Evolutionary conservation across 2,113 vertebrate genomes (phyloP).

Genomic region (Petroica traversi): DNA sequence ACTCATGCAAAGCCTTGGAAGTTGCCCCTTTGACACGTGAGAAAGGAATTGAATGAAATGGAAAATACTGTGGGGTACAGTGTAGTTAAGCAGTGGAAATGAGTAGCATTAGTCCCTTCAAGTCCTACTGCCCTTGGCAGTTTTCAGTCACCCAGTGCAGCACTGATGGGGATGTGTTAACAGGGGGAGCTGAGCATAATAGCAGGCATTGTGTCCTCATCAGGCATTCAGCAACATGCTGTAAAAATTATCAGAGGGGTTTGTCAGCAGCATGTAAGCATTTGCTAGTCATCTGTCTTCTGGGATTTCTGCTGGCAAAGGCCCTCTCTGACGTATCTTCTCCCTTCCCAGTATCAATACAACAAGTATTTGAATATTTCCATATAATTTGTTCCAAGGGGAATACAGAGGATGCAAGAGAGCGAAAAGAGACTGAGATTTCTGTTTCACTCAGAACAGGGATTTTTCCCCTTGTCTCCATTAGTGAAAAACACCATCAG

Average conservation of each 20-base stretch:
- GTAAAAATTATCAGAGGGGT: constrained; percentile 12
- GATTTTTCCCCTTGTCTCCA: accelerated
- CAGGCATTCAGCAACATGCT: not conserved
- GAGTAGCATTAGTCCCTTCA: not conserved
- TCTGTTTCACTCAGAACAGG: not conserved
- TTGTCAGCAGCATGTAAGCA: constrained; percentile 38
- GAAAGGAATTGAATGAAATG: not conserved
- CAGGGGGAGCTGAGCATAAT: not conserved
- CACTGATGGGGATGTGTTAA: not conserved
- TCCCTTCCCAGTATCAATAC: constrained; percentile 5
- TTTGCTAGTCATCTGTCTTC: constrained; percentile 29
- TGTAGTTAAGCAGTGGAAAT: not conserved
- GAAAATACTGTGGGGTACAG: not conserved
- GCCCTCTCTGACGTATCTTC: not conserved
- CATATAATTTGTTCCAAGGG: not conserved
- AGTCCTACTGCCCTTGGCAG: not conserved
- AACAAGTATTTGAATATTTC: constrained; percentile 16
- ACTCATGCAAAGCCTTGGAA: not conserved
- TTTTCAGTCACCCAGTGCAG: not conserved
- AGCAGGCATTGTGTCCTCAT: constrained; percentile 9
- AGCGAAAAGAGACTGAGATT: not conserved
- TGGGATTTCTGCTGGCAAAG: constrained; percentile 37
- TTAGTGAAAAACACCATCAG: not conserved
- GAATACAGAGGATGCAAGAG: not conserved
- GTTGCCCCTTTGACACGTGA: not conserved